Evolutionary conservation across 2,113 vertebrate species (phyloP).

Genomic region (Parus major): DNA sequence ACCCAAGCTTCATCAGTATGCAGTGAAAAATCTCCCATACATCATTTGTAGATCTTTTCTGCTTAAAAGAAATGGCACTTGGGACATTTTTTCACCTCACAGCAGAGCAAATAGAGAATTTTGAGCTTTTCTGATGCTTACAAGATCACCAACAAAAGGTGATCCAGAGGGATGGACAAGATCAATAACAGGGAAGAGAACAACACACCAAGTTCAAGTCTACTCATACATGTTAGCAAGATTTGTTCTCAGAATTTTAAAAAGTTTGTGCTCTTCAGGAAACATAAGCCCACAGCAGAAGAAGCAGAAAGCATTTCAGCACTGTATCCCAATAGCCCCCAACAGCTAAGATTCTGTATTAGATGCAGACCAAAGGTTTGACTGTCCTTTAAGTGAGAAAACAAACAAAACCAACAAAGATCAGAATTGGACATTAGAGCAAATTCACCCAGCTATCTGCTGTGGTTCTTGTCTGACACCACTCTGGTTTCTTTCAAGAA

Average conservation of each 20-base stretch:
- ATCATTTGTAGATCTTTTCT: neutral
- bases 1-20: neutral
- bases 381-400: neutral
- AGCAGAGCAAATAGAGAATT: neutral
- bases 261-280: neutral
- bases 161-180: neutral
- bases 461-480: accelerated
- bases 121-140: neutral
- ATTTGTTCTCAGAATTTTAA: neutral
- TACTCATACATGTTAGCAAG: neutral
- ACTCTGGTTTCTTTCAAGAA: neutral
- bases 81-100: neutral
- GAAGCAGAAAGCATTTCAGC: neutral
- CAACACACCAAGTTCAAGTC: neutral
- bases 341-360: neutral
- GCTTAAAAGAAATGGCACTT: neutral
- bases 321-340: neutral
- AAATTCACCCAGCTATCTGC: neutral
- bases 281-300: neutral
- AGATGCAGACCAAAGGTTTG: neutral
- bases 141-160: neutral
- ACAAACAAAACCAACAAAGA: neutral
- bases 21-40: neutral
- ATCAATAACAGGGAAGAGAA: neutral
- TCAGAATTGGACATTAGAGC: neutral